Evolutionary conservation across 1,140 invertebrate genomes (phyloP).

Genomic region (Monomorium pharaonis): DNA sequence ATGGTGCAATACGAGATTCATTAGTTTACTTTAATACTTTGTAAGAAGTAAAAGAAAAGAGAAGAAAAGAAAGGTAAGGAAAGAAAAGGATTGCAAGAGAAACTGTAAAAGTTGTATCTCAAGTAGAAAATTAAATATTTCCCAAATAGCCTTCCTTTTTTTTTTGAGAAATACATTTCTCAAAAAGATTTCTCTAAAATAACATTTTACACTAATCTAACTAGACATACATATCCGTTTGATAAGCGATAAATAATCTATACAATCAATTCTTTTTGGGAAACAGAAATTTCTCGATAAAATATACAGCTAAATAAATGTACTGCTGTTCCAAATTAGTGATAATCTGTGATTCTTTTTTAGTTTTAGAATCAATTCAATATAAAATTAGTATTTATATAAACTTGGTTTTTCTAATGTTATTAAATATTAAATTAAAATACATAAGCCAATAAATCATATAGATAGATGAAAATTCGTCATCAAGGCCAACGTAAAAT

Average conservation of each 20-base stretch:
- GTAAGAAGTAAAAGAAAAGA: background rate
- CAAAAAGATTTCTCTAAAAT: background rate
- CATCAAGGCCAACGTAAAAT: constrained; percentile 30
- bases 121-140: background rate
- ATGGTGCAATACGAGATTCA: constrained; percentile 37
- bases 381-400: background rate
- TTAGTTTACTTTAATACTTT: constrained; percentile 11
- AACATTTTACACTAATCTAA: background rate
- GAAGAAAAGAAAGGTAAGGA: background rate
- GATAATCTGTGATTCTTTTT: background rate
- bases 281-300: background rate
- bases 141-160: background rate
- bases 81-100: background rate
- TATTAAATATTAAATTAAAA: background rate
- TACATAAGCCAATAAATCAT: background rate
- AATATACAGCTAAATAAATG: background rate
- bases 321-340: background rate
- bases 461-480: constrained; percentile 24
- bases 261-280: background rate
- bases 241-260: background rate
- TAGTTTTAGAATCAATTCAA: background rate
- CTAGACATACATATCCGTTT: no score
- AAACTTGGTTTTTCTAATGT: background rate
- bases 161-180: background rate
- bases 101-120: background rate